Evolutionary conservation across 1,140 invertebrate species (phyloP).

Genomic region (Drosophila neocordata): DNA sequence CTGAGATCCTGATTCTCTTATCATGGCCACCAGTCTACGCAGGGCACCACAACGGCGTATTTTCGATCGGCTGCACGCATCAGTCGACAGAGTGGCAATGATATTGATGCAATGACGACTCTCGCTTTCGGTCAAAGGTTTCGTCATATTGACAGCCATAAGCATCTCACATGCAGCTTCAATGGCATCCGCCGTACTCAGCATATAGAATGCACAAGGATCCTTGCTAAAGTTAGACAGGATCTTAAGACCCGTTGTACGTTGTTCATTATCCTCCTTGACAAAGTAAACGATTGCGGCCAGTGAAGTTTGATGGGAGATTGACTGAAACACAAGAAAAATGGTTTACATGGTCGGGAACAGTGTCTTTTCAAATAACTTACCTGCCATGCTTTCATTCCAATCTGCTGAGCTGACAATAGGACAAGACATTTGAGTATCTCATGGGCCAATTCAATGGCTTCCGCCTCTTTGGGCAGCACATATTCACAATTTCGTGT

Average conservation of each 20-base stretch:
- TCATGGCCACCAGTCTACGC: conserved; percentile 71
- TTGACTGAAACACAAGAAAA: conserved; percentile 22
- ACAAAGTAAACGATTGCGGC: conserved; percentile 73
- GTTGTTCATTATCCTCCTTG: conserved; percentile 69
- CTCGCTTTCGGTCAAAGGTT: conserved; percentile 67
- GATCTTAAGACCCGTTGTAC: conserved; percentile 67
- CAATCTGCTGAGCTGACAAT: conserved; percentile 68
- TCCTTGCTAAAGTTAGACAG: conserved; percentile 80
- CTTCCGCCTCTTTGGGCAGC: conserved; percentile 64
- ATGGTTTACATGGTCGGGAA: background rate
- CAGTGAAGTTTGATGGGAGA: conserved; percentile 56
- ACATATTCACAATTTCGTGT: conserved; percentile 60
- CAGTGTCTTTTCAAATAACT: background rate
- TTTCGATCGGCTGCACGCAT: conserved; percentile 80
- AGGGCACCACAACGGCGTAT: conserved; percentile 75
- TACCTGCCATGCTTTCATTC: conserved; percentile 66
- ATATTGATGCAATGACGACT: conserved; percentile 76
- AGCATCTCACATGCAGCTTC: conserved; percentile 74
- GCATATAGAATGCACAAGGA: conserved; percentile 65
- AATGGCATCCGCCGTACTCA: conserved; percentile 76
- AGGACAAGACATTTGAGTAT: conserved; percentile 74
- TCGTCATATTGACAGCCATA: conserved; percentile 64
- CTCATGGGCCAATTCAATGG: conserved; percentile 68
- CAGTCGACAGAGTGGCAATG: conserved; percentile 68
- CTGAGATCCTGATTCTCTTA: conserved; percentile 67